These are phyloP conservation scores for Scaptodrosophila latifasciaeformis DNA, from an alignment of 2,888 invertebrate genomes.

Conservation along the genomic window DNA sequence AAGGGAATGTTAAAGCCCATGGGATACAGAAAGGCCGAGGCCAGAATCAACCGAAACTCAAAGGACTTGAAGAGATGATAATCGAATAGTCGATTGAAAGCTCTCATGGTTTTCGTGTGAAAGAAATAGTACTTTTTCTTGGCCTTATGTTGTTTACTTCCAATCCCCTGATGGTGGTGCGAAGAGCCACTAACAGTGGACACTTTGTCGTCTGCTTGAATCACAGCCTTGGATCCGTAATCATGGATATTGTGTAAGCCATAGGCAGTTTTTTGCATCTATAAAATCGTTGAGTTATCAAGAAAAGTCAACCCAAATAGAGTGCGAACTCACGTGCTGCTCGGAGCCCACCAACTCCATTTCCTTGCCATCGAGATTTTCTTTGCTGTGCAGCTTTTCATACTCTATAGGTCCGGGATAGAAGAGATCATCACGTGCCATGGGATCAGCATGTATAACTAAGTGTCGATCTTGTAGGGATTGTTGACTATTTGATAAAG, in stretches of 20 bases:
- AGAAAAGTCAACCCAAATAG: no score
- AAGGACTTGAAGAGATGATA: slow-evolving; percentile 44
- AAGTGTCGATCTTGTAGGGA: slow-evolving; percentile 44
- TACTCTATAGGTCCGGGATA: slow-evolving; percentile 74
- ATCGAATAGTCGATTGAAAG: slow-evolving; percentile 57
- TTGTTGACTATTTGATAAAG: no score
- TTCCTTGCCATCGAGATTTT: slow-evolving; percentile 42
- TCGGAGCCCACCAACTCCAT: slow-evolving; percentile 36
- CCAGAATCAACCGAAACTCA: slow-evolving; percentile 72
- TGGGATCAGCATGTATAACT: slow-evolving; percentile 74
- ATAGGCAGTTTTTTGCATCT: slow-evolving; percentile 44
- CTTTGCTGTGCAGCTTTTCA: slow-evolving; percentile 21
- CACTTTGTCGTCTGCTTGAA: background rate
- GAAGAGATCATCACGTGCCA: slow-evolving; percentile 84
- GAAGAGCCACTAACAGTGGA: background rate
- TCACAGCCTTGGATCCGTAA: slow-evolving; percentile 20
- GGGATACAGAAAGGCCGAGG: slow-evolving; percentile 81
- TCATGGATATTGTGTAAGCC: slow-evolving; percentile 38
- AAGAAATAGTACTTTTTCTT: slow-evolving; percentile 27
- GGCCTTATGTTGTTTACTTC: slow-evolving; percentile 23
- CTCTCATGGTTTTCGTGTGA: slow-evolving; percentile 40
- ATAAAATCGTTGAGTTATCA: no score
- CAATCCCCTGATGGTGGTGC: background rate
- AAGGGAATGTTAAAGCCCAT: slow-evolving; percentile 88
- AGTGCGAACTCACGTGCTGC: slow-evolving; percentile 36